These are phyloP conservation scores for Chaetogeoica ovagalla DNA, from an alignment of 2,888 invertebrate species.

Conservation along the genomic window DNA sequence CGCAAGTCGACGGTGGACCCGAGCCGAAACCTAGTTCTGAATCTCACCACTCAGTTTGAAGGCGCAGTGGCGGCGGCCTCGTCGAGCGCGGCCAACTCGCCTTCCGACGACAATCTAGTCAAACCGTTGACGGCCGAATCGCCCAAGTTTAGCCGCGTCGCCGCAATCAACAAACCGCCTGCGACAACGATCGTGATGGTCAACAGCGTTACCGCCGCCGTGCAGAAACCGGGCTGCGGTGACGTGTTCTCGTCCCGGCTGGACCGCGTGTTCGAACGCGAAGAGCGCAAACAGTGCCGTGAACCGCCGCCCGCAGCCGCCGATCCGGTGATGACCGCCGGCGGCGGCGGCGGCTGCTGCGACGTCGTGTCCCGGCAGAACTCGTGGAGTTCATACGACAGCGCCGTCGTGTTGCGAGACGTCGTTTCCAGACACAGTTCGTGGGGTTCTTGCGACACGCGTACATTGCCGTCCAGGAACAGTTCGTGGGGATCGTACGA, in stretches of 20 bases:
- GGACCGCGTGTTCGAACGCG: conserved; percentile 73
- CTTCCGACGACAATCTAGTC: conserved; percentile 59
- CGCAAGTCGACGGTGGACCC: conserved; percentile 30
- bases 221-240: conserved; percentile 56
- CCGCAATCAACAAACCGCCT: neutral
- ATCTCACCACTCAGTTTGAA: conserved; percentile 65
- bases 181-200: neutral
- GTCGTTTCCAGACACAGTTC: conserved; percentile 70
- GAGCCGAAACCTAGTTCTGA: conserved; percentile 60
- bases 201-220: too few relatives aligned
- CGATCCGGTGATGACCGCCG: neutral
- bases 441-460: conserved; percentile 77
- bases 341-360: neutral
- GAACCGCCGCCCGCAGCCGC: too few relatives aligned
- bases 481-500: conserved; percentile 76
- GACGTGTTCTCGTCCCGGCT: conserved; percentile 74
- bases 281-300: conserved; percentile 59
- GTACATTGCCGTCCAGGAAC: conserved; percentile 68
- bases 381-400: conserved; percentile 79
- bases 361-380: conserved; percentile 66
- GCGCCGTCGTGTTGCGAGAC: conserved; percentile 73
- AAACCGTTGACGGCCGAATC: conserved; percentile 57
- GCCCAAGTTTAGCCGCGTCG: conserved; percentile 24
- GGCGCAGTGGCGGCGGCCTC: conserved; percentile 58
- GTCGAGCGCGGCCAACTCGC: conserved; percentile 59